Conservation (phyloP, 2,113 vertebrate species). For the Nycticebus coucang region DNA sequence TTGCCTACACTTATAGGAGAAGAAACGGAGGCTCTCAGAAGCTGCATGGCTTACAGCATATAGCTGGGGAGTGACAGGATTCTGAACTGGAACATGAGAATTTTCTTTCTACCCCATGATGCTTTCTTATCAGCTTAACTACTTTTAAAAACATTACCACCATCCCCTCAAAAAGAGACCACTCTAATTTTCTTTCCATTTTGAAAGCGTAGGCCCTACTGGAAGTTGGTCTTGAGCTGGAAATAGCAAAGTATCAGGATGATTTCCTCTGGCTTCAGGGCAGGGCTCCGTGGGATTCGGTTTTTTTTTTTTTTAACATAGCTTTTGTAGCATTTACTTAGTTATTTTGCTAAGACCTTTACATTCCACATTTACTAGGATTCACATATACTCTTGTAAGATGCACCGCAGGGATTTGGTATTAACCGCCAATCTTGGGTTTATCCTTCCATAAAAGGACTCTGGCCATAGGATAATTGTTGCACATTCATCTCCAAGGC, state of each 20-base stretch:
- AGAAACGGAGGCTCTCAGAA: not conserved
- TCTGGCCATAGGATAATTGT: not conserved
- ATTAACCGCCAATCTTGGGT: not conserved
- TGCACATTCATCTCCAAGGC: conserved; percentile 43
- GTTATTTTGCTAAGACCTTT: too few species aligned
- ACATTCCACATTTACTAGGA: too few species aligned
- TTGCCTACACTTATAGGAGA: not conserved
- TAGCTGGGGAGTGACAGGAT: not conserved
- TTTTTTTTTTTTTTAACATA: too few species aligned
- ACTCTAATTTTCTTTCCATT: not conserved
- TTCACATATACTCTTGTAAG: too few species aligned
- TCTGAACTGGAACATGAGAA: not conserved
- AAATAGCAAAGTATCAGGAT: not conserved
- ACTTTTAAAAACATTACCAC: not conserved
- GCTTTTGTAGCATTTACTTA: too few species aligned
- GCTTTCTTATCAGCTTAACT: not conserved
- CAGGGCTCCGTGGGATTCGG: not conserved
- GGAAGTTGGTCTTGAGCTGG: not conserved
- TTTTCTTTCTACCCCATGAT: not conserved
- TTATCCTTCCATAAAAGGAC: conserved; percentile 51
- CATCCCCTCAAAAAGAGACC: not conserved
- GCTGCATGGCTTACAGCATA: fast-evolving
- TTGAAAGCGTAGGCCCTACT: not conserved
- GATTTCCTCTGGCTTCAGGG: not conserved
- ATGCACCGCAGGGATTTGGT: too few species aligned